phyloP scores from a whole-genome alignment of 2,888 invertebrate species.

The Xestia ashworthii region DNA sequence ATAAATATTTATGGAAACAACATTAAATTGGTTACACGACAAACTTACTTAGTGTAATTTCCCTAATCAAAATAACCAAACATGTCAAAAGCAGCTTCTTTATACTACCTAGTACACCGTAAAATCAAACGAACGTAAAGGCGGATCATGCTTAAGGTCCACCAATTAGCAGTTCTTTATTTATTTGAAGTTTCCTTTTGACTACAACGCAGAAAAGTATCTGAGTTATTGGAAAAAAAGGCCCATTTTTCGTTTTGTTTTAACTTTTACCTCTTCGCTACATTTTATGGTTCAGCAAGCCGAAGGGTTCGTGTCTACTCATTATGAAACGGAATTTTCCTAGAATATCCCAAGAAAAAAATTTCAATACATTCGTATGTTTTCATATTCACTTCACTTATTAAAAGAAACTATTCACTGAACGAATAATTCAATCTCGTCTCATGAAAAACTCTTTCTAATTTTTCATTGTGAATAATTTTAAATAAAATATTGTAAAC shows the following conservation, averaged over 20 bases:
- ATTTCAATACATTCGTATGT: not conserved
- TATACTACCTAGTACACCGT: not conserved
- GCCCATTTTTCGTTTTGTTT: not conserved
- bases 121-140: not conserved
- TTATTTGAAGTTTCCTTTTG: constrained; percentile 1
- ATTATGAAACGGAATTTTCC: not conserved
- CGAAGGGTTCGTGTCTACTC: not conserved
- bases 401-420: not conserved
- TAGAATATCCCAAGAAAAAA: not conserved
- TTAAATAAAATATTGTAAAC: constrained; percentile 15
- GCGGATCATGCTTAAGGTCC: not conserved
- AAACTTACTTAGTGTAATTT: not conserved
- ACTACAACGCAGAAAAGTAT: not conserved
- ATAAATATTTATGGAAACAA: not conserved
- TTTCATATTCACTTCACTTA: not conserved
- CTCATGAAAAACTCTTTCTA: not conserved
- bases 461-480: not conserved
- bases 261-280: not conserved
- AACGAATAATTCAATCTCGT: not conserved
- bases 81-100: not conserved
- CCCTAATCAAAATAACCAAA: constrained; percentile 1
- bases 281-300: constrained; percentile 6
- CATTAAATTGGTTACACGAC: not conserved
- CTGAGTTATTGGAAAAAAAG: not conserved
- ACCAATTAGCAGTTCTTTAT: not conserved